phyloP scores from a whole-genome alignment of 2,113 vertebrate genomes.

The Oenanthe melanoleuca region DNA sequence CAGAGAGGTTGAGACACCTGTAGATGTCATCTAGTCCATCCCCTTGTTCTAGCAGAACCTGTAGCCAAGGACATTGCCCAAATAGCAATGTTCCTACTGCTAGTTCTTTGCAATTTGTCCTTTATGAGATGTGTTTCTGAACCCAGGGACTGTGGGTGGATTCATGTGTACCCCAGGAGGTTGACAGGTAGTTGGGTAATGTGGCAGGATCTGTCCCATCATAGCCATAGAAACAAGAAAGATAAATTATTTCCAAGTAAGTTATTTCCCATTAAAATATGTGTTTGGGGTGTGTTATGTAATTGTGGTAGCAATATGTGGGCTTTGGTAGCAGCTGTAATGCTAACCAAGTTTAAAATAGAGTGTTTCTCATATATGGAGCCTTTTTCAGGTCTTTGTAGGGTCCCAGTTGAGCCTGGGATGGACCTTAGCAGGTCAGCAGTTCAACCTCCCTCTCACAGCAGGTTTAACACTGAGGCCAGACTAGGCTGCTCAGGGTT shows the following conservation, averaged over 20 bases:
- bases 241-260: not conserved
- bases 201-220: not conserved
- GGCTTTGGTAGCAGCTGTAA: not conserved
- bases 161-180: not conserved
- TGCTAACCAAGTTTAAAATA: not conserved
- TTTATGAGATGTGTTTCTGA: not conserved
- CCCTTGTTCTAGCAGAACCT: not conserved
- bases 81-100: not conserved
- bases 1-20: not conserved
- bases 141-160: not conserved
- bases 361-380: accelerated
- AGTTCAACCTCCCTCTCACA: not conserved
- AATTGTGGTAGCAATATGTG: not conserved
- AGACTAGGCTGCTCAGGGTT: not conserved
- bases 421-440: not conserved
- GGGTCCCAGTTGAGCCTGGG: not conserved
- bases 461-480: not conserved
- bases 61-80: not conserved
- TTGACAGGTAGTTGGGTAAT: not conserved
- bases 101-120: not conserved
- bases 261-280: not conserved
- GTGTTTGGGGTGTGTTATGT: not conserved
- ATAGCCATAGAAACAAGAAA: not conserved
- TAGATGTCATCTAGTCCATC: not conserved
- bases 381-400: not conserved